phyloP scores from a whole-genome alignment of 2,888 invertebrate genomes.

The Sphaerophoria taeniata region DNA sequence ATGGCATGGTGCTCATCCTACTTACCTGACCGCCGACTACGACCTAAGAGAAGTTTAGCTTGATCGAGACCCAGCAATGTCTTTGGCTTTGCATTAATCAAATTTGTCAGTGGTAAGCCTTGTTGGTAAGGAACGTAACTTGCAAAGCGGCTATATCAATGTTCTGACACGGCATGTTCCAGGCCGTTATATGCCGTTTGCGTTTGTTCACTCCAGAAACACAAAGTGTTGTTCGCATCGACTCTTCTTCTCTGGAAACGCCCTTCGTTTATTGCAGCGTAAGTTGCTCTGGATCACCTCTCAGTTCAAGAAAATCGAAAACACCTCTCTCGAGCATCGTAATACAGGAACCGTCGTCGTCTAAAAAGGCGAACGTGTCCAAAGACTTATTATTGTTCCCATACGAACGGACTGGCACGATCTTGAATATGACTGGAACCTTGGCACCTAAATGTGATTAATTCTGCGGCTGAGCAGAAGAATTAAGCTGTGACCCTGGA shows the following conservation, averaged over 20 bases:
- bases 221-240: conserved; percentile 3
- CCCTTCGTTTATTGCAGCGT: conserved; percentile 39
- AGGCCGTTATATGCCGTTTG: background rate
- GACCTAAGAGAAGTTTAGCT: no score
- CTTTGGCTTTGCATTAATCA: no score
- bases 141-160: no score
- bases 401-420: conserved; percentile 17
- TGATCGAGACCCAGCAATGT: no score
- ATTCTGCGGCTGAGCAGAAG: background rate
- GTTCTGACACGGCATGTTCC: no score
- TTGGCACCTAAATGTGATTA: conserved; percentile 15
- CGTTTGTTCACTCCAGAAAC: conserved; percentile 1
- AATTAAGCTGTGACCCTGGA: background rate
- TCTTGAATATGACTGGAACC: conserved; percentile 21
- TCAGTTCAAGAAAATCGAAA: conserved; percentile 25
- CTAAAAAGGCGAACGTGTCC: conserved; percentile 17
- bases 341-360: conserved; percentile 25
- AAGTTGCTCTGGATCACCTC: conserved; percentile 15
- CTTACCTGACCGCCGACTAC: no score
- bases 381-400: conserved; percentile 18
- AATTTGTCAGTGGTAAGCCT: no score
- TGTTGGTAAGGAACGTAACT: no score
- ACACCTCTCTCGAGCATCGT: conserved; percentile 37
- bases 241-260: conserved; percentile 6
- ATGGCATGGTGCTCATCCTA: no score